phyloP scores from a whole-genome alignment of 2,797 vertebrate genomes.

The Ambastaia sidthimunki region DNA sequence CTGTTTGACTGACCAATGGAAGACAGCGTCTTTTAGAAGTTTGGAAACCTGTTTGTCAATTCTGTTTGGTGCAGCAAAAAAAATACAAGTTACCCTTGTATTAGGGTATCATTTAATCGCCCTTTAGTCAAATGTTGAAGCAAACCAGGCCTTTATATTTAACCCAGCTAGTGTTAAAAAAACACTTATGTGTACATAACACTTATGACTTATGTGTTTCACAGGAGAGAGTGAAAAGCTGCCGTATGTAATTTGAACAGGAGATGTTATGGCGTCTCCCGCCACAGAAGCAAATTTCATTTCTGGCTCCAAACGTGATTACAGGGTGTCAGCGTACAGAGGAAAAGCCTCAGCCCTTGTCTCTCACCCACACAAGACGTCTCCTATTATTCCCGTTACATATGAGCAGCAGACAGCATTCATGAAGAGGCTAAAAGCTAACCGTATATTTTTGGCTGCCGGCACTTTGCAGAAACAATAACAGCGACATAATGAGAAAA shows the following conservation, averaged over 20 bases:
- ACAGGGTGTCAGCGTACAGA: constrained; percentile 51
- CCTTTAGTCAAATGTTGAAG: too few species aligned
- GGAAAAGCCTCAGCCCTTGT: constrained; percentile 50
- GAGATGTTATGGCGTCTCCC: constrained; percentile 59
- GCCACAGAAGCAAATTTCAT: constrained; percentile 56
- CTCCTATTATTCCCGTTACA: constrained; percentile 51
- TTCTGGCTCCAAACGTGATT: constrained; percentile 60
- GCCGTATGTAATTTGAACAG: constrained; percentile 56
- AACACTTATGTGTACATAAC: not conserved
- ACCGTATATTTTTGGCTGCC: constrained; percentile 23
- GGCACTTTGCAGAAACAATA: constrained; percentile 30
- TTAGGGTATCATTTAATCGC: too few species aligned
- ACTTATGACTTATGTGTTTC: constrained; percentile 36
- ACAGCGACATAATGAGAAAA: constrained; percentile 29
- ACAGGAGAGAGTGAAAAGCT: constrained; percentile 45
- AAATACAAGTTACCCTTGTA: not conserved
- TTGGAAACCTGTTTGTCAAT: not conserved
- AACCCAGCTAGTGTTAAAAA: constrained; percentile 21
- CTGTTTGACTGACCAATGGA: too few species aligned
- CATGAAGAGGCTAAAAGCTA: constrained; percentile 27
- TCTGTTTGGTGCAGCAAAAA: not conserved
- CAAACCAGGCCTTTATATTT: constrained; percentile 36
- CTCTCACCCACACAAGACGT: constrained; percentile 54
- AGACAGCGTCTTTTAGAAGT: too few species aligned
- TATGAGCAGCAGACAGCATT: constrained; percentile 48